A percentile compares a stretch with the other conserved stretches of the same genome.
These are phyloP conservation scores for Halichoeres trimaculatus DNA, from an alignment of 2,113 vertebrate genomes.

Conservation along the genomic window DNA sequence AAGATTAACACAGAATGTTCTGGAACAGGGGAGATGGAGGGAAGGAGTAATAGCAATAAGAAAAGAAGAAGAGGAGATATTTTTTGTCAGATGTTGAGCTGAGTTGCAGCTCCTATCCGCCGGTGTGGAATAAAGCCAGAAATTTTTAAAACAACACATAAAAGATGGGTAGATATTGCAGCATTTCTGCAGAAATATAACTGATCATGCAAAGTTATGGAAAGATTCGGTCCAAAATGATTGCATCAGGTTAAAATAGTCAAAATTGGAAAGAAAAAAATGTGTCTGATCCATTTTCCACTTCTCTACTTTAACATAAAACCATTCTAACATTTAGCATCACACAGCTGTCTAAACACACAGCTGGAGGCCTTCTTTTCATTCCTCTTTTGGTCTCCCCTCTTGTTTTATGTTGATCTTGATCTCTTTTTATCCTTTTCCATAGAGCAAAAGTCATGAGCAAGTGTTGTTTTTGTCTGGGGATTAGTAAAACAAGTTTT, in stretches of 20 bases:
- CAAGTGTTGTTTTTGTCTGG: constrained; percentile 67
- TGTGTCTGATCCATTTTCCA: neutral
- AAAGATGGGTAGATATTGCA: constrained; percentile 58
- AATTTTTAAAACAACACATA: constrained; percentile 88
- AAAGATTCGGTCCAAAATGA: neutral
- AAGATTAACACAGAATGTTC: constrained; percentile 25
- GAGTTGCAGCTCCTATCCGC: constrained; percentile 89
- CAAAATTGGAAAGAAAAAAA: neutral
- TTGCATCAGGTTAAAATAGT: no score
- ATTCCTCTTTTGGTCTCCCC: constrained; percentile 32
- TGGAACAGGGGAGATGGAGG: constrained; percentile 39
- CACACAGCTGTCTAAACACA: constrained; percentile 77
- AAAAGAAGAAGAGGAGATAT: constrained; percentile 19
- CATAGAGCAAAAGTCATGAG: constrained; percentile 74
- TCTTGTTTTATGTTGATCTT: constrained; percentile 35
- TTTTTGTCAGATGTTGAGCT: constrained; percentile 74
- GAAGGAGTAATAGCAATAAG: constrained; percentile 60
- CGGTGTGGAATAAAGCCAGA: constrained; percentile 86
- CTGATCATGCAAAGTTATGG: neutral
- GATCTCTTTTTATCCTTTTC: constrained; percentile 14
- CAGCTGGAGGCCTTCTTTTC: constrained; percentile 55
- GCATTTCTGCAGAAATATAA: neutral
- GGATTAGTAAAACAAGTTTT: constrained; percentile 26
- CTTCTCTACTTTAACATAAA: constrained; percentile 14
- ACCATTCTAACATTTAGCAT: constrained; percentile 35